Base-by-base conservation (phyloP, 35 echinoderm and acorn worm species). In the Heliocidaris tuberculata region DNA sequence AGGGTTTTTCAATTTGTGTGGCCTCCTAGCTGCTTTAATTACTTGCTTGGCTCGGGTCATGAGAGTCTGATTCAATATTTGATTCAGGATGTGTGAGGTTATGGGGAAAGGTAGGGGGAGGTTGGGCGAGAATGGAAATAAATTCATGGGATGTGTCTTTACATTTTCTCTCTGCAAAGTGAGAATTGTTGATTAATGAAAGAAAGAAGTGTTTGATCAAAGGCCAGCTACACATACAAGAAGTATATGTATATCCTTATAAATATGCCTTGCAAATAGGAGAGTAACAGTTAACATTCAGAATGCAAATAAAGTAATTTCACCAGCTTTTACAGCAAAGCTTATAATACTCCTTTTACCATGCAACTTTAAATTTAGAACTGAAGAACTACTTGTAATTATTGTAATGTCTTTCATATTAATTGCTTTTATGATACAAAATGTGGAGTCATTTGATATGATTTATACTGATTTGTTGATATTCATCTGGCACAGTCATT, bases 41-140 rank as follows among this genome's bases (percentile, higher is more conserved):
- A 78, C 65, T 78, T 78, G 65, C 65, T 70, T 78, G 65, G 65
- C 65, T 78, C 21, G 65, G 65, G 65, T 78, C 65, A 78, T 71
- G 8, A 78, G 65, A 78, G 21, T 7, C 65, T 78, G 65, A 78
- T 78, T 78, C 65, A 78, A 78, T 78, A 78, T 78, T 78, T 78
- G 65, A 78, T 78, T 2, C 19, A 78, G 65, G 65, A 78, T 78
- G 65, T 78, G 6, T 78, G 65, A n/a, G 21, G 65, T 19, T 8
- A n/a, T 78, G 27, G 65, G 65, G 27, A 78, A n/a, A 19, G 65
- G 27, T 19, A 78, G 19, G 61, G 6, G 24, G 61, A 71, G 65
- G 65, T 78, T 17, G 65, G 60, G 65, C 21, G n/a, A 7, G 0
- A 24, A 19, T n/a, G 27, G 65, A n/a, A 78, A 78, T 78, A 27